A percentile compares a stretch with the other conserved stretches of the same genome.
Conservation (phyloP, 1,140 invertebrate genomes). For the Trinorchestia longiramus region DNA sequence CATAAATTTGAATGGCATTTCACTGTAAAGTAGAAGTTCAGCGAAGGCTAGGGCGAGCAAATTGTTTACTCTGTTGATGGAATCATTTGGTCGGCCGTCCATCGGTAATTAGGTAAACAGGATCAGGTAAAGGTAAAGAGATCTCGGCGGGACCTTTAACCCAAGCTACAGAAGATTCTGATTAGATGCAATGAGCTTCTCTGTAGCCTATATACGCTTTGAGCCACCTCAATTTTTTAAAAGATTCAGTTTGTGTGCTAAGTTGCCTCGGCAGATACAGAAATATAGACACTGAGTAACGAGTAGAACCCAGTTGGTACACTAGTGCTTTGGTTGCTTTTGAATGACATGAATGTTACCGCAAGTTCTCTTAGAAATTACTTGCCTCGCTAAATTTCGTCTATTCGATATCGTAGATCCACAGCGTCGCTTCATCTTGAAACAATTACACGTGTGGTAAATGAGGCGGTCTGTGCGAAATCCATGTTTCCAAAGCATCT, state of each 20-base stretch:
- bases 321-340: background rate
- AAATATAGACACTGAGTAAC: background rate
- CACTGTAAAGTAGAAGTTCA: conserved; percentile 18
- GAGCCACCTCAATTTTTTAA: background rate
- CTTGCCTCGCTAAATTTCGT: too few relatives aligned
- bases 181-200: conserved; percentile 34
- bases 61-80: conserved; percentile 54
- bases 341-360: background rate
- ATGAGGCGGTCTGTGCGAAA: background rate
- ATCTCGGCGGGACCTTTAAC: conserved; percentile 18
- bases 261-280: background rate
- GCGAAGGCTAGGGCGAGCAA: background rate
- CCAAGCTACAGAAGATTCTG: conserved; percentile 30
- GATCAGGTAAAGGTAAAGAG: conserved; percentile 46
- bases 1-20: conserved; percentile 39
- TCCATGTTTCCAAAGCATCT: background rate
- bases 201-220: background rate
- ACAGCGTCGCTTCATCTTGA: too few relatives aligned
- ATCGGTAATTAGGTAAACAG: conserved; percentile 54
- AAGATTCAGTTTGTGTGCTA: background rate
- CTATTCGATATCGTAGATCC: too few relatives aligned
- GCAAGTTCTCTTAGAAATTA: background rate
- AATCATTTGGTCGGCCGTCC: conserved; percentile 52
- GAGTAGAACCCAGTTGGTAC: background rate
- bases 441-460: too few relatives aligned